Evolutionary conservation across 2,888 invertebrate genomes (phyloP).

Genomic region (Dione vanillae): DNA sequence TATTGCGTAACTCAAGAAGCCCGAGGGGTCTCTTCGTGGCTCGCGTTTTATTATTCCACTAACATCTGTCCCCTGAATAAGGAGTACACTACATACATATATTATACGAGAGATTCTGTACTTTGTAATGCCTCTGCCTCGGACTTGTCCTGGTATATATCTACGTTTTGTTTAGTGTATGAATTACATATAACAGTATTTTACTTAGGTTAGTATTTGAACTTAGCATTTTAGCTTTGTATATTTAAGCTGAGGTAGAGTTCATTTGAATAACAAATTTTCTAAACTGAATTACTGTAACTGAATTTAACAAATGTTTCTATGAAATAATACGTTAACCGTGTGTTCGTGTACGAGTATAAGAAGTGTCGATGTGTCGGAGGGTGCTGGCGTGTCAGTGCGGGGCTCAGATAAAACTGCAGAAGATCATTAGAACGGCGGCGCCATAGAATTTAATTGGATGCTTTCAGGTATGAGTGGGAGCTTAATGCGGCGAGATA

Average conservation of each 20-base stretch:
- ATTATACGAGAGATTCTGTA: slow-evolving; percentile 18
- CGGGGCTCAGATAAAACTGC: slow-evolving; percentile 9
- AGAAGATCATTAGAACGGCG: slow-evolving; percentile 14
- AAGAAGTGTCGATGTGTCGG: too few species aligned
- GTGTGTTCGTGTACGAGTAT: not conserved
- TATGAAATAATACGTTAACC: too few species aligned
- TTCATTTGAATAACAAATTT: too few species aligned
- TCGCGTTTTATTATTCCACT: slow-evolving; percentile 26
- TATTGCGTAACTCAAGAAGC: slow-evolving; percentile 5
- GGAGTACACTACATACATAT: slow-evolving; percentile 14
- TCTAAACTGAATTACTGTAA: too few species aligned
- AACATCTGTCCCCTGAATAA: slow-evolving; percentile 26
- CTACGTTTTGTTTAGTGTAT: not conserved
- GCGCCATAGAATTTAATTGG: slow-evolving; percentile 31
- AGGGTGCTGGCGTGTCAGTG: not conserved
- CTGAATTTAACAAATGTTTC: too few species aligned
- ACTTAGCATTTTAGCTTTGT: too few species aligned
- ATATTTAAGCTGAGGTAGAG: too few species aligned
- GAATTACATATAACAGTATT: not conserved
- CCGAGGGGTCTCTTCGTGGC: not conserved
- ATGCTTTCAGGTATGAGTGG: slow-evolving; percentile 28
- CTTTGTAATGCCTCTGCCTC: not conserved
- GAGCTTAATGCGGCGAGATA: slow-evolving; percentile 19
- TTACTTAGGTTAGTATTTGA: too few species aligned
- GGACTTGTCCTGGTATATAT: not conserved